Percentiles rank a stretch among this genome's conserved stretches.
phyloP scores from a whole-genome alignment of 2,888 invertebrate genomes.

The Heteropelma amictum region DNA sequence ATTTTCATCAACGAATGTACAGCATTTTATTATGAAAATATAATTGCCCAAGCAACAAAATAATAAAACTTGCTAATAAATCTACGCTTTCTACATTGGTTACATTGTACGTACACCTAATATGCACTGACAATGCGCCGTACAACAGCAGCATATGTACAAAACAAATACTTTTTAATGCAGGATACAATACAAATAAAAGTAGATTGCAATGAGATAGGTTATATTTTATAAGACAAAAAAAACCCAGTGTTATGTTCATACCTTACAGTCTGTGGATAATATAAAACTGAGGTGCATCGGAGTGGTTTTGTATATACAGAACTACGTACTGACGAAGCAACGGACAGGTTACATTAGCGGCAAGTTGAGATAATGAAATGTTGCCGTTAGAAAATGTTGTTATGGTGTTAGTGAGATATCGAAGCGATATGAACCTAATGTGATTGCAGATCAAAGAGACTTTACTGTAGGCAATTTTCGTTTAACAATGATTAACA shows the following conservation, averaged over 20 bases:
- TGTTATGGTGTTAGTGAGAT: not conserved
- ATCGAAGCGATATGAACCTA: slow-evolving; percentile 12
- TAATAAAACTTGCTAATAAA: slow-evolving; percentile 2
- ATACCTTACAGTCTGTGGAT: slow-evolving; percentile 6
- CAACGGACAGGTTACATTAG: slow-evolving; percentile 16
- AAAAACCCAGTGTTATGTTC: slow-evolving; percentile 10
- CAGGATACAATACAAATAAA: slow-evolving; percentile 1
- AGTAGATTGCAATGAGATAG: slow-evolving; percentile 8
- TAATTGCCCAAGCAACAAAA: slow-evolving; percentile 11
- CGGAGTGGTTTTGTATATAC: not conserved
- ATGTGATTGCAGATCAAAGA: not conserved
- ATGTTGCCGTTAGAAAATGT: not conserved
- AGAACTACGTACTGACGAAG: slow-evolving; percentile 1
- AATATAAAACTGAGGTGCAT: slow-evolving; percentile 6
- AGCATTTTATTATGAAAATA: not conserved
- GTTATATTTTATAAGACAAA: slow-evolving; percentile 6
- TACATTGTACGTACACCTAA: slow-evolving; percentile 7
- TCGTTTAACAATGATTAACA: slow-evolving; percentile 1
- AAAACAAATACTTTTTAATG: slow-evolving; percentile 5
- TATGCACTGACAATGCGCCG: slow-evolving; percentile 7
- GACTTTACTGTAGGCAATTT: not conserved
- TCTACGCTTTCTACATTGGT: slow-evolving; percentile 14
- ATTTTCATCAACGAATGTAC: not conserved
- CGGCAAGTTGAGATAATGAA: slow-evolving; percentile 7
- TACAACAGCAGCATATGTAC: slow-evolving; percentile 3